These are phyloP conservation scores for Dione juno DNA, from an alignment of 2,888 invertebrate species.

Conservation along the genomic window DNA sequence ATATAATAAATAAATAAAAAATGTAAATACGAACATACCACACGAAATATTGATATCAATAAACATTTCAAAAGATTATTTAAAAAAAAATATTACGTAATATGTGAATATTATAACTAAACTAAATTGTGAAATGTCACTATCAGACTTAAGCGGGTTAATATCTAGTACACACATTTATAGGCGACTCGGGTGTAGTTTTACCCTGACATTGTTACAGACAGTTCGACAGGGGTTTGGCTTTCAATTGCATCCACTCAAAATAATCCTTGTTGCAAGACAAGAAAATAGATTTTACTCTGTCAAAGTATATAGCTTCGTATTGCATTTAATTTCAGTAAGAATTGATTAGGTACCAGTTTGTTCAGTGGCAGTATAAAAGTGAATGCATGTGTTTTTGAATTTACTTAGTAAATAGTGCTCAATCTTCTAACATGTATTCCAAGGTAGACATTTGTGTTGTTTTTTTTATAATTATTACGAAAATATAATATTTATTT, in stretches of 20 bases:
- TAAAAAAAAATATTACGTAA: neutral
- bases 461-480: neutral
- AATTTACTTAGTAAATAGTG: conserved; percentile 66
- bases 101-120: conserved; percentile 4
- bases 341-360: conserved; percentile 70
- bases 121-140: conserved; percentile 28
- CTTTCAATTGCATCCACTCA: conserved; percentile 36
- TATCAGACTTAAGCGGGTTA: conserved; percentile 20
- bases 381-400: conserved; percentile 63
- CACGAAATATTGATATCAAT: neutral
- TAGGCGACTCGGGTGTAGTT: conserved; percentile 48
- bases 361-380: conserved; percentile 67
- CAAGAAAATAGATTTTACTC: conserved; percentile 48
- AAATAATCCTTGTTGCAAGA: conserved; percentile 44
- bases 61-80: neutral
- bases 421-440: conserved; percentile 65
- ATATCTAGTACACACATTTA: conserved; percentile 47
- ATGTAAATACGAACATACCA: neutral
- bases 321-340: conserved; percentile 58
- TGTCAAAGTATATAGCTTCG: conserved; percentile 37
- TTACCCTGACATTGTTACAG: conserved; percentile 60
- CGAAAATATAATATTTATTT: neutral
- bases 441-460: conserved; percentile 59
- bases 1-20: too few species aligned
- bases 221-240: conserved; percentile 46